Evolutionary conservation across 1,140 invertebrate species (phyloP).

Genomic region (Ostrea denselamellosa): DNA sequence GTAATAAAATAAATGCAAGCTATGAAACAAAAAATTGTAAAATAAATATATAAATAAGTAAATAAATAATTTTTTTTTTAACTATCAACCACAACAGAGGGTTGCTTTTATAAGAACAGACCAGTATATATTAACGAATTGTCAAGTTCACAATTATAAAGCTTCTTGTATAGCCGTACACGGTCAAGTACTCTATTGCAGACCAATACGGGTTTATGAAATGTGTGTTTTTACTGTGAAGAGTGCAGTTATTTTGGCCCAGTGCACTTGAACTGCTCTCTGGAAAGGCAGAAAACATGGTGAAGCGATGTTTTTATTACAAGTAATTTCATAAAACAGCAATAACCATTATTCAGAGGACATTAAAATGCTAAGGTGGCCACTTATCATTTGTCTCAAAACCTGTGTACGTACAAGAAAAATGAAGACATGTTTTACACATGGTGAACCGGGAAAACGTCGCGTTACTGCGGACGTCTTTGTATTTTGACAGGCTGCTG

Average conservation of each 20-base stretch:
- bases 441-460: not conserved
- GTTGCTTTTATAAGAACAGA: too few relatives aligned
- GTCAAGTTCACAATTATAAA: too few relatives aligned
- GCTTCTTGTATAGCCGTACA: not conserved
- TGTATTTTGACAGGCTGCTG: slow-evolving; percentile 7
- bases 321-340: slow-evolving; percentile 32
- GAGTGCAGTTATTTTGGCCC: not conserved
- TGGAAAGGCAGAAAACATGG: not conserved
- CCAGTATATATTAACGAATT: too few relatives aligned
- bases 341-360: slow-evolving; percentile 20
- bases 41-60: too few relatives aligned
- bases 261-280: not conserved
- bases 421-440: not conserved
- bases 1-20: too few relatives aligned
- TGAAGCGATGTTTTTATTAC: slow-evolving; percentile 2
- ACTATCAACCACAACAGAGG: too few relatives aligned
- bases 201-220: not conserved
- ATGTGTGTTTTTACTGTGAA: not conserved
- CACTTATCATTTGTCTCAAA: not conserved
- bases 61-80: too few relatives aligned
- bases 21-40: too few relatives aligned
- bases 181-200: not conserved
- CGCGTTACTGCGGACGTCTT: not conserved
- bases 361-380: slow-evolving; percentile 7
- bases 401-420: not conserved